Conservation (phyloP, 2,888 invertebrate genomes). For the Belgica antarctica region DNA sequence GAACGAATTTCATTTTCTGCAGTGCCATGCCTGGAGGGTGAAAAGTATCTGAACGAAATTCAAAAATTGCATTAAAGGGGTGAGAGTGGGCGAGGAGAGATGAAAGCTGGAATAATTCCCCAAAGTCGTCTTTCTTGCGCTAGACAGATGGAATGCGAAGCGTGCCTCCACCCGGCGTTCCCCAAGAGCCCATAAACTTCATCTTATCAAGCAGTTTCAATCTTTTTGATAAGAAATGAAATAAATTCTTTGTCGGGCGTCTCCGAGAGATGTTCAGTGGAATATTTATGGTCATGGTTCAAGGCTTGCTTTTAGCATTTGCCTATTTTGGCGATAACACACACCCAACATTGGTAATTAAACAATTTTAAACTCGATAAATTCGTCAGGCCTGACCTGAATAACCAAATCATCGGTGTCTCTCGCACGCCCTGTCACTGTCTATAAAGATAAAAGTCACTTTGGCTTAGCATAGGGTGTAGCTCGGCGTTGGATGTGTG, state of each 20-base stretch:
- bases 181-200: not conserved
- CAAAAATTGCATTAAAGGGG: constrained; percentile 17
- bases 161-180: too few species aligned
- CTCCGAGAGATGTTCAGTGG: too few species aligned
- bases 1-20: not conserved
- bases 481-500: constrained; percentile 32
- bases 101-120: constrained; percentile 18
- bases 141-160: not conserved
- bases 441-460: too few species aligned
- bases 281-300: too few species aligned
- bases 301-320: too few species aligned
- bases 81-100: not conserved
- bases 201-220: constrained; percentile 11
- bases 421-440: too few species aligned
- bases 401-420: too few species aligned
- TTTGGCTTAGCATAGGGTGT: too few species aligned
- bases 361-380: too few species aligned
- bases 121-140: not conserved
- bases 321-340: too few species aligned
- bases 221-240: constrained; percentile 10
- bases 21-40: constrained; percentile 21
- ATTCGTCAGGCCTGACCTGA: too few species aligned
- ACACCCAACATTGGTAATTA: too few species aligned
- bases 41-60: constrained; percentile 31
- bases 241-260: not conserved